Evolutionary conservation across 2,797 vertebrate species (phyloP), one percentile per base, ranked within the genome.

Genomic region (Merluccius polli): DNA sequence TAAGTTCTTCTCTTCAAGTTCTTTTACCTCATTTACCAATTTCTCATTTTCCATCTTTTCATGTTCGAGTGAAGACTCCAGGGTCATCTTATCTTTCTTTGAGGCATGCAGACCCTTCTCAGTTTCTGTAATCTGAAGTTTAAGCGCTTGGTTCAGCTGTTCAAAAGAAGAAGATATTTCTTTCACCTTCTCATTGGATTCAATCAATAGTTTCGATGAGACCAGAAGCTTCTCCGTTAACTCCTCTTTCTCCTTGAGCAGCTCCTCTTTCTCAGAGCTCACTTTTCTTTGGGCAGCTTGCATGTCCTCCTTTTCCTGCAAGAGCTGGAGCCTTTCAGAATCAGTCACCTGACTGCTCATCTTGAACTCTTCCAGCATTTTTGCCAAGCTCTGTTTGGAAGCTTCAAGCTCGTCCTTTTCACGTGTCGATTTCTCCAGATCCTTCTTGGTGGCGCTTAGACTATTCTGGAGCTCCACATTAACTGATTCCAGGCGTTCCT

Each of bases 281-380:
- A 94, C 87, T 81, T 91, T 95, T 75, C 85, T 92, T 78, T 97
- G 94, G 0, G 87, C 83, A 0, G 91, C 83, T 11, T 94, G 89
- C 32, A 97, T 83, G 48, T 92, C 86, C 77, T 97, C 95, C 73
- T 96, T 98, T 87, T 98, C 96, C 21, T 94, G 94, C 63, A 96
- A 85, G 31, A 98, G 92, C 35, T 93, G 90, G 77, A 94, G 77
- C 38, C 92, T 92, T 72, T 98, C 93, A 0, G 93, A 94, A 81
- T 94, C 92, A 0, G 95, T 94, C 31, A 89, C 85, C 11, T 95
- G 94, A 78, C 92, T 94, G 7, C 91, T 95, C 6, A 93, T 92
- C 86, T 95, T 96, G 9, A 93, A 86, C 77, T 97, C 95, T 31
- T 98, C 96, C 30, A 98, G 86, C 82, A 93, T 90, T 82, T 88